Percentiles rank a stretch among this genome's conserved stretches.
phyloP scores from a whole-genome alignment of 2,888 invertebrate genomes.

The Imbricaverruca yamaguchii region DNA sequence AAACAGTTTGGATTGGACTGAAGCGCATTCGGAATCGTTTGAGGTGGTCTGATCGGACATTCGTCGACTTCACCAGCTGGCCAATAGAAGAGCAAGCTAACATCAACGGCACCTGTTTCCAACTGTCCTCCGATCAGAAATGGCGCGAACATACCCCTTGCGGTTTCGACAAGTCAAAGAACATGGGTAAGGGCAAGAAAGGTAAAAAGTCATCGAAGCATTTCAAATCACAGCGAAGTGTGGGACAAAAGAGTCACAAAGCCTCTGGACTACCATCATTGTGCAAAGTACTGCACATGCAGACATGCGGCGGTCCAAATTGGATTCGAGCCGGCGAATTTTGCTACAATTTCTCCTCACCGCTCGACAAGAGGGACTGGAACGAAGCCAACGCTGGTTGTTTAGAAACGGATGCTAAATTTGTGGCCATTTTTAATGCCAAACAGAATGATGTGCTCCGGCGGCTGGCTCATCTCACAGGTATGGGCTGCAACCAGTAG shows the following conservation, averaged over 20 bases:
- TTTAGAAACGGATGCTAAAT: not conserved
- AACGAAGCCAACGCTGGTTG: not conserved
- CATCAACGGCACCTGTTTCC: not conserved
- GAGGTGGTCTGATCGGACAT: not conserved
- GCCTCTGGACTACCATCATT: not conserved
- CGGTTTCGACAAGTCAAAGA: not conserved
- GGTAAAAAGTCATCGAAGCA: not conserved
- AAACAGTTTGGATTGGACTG: not conserved
- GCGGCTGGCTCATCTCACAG: not conserved
- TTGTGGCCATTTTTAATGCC: not conserved
- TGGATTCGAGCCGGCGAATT: conserved; percentile 8
- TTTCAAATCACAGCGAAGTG: too few species aligned
- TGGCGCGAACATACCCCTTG: not conserved
- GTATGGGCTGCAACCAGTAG: not conserved
- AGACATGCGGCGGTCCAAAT: conserved; percentile 2
- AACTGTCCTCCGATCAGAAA: not conserved
- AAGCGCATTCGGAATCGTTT: not conserved
- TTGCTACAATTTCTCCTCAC: conserved; percentile 8
- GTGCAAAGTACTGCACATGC: not conserved
- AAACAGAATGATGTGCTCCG: conserved; percentile 1
- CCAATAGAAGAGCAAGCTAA: not conserved
- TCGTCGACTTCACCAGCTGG: not conserved
- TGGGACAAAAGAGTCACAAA: too few species aligned
- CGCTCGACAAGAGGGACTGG: not conserved
- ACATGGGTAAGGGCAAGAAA: not conserved